These are phyloP conservation scores for Polypterus bichir DNA, from an alignment of 2,113 vertebrate genomes.

Conservation along the genomic window DNA sequence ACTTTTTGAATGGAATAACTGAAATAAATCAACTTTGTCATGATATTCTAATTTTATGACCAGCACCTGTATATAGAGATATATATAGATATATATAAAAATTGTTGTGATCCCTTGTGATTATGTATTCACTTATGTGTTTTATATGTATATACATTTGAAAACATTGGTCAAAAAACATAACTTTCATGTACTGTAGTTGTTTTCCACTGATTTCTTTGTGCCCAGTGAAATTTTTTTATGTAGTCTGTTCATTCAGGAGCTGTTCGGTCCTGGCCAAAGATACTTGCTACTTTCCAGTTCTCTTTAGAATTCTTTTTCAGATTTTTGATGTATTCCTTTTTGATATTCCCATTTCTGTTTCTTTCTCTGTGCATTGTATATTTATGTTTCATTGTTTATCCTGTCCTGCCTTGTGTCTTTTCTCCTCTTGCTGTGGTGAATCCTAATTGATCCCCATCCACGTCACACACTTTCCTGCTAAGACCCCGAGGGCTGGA, in stretches of 20 bases:
- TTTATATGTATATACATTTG: too few species aligned
- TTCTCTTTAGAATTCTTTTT: conserved; percentile 35
- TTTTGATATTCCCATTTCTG: conserved; percentile 21
- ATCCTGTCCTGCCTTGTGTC: conserved; percentile 24
- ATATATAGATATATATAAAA: too few species aligned
- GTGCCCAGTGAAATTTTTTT: too few species aligned
- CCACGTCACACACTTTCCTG: conserved; percentile 20
- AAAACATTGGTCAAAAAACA: too few species aligned
- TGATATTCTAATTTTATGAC: too few species aligned
- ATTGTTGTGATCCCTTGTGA: too few species aligned
- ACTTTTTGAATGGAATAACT: too few species aligned
- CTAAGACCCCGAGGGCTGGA: conserved; percentile 68
- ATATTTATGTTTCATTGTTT: not conserved
- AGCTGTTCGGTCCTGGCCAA: conserved; percentile 6
- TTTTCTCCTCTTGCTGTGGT: conserved; percentile 30
- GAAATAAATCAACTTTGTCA: too few species aligned
- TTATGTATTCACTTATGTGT: too few species aligned
- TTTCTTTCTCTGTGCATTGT: conserved; percentile 8
- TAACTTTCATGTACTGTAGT: too few species aligned
- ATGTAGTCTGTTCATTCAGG: conserved; percentile 5
- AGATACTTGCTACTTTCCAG: conserved; percentile 17
- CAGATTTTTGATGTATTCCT: conserved; percentile 29
- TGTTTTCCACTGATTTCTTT: too few species aligned
- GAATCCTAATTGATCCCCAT: not conserved
- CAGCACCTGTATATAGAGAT: too few species aligned